Conservation (phyloP, 2,113 vertebrate genomes). For the Periophthalmus modestus region DNA sequence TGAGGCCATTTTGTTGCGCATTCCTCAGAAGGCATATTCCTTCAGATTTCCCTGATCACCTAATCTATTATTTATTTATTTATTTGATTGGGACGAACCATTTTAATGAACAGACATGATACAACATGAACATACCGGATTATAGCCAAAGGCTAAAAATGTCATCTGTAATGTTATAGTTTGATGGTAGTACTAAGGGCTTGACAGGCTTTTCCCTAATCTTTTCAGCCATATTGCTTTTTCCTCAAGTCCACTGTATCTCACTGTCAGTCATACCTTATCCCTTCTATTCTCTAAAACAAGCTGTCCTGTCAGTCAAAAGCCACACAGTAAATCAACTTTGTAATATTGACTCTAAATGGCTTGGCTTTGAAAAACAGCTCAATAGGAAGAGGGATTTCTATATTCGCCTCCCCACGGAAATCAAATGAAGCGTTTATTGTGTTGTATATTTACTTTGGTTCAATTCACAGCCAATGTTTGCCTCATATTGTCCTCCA, state of each 20-base stretch:
- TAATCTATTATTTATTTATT: too few relatives aligned
- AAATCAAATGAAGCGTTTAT: background rate
- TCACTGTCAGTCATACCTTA: background rate
- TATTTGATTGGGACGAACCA: too few relatives aligned
- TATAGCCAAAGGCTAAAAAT: too few relatives aligned
- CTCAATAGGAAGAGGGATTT: background rate
- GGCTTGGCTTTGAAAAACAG: background rate
- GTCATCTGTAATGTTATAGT: background rate
- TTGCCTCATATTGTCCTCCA: background rate
- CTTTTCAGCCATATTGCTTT: background rate
- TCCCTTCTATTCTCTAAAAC: background rate
- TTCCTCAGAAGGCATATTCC: background rate
- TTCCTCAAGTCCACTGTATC: background rate
- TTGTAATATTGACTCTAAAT: background rate
- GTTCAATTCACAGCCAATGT: background rate
- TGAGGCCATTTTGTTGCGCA: too few relatives aligned
- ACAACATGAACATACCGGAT: too few relatives aligned
- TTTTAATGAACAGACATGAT: too few relatives aligned
- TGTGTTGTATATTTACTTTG: background rate
- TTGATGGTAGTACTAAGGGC: too few relatives aligned
- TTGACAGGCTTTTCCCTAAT: background rate
- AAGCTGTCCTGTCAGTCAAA: conserved; percentile 1
- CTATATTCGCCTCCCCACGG: background rate
- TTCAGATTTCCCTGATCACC: background rate
- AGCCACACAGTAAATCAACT: background rate